Conservation (phyloP, 2,797 vertebrate genomes). For the Halcyon chelicuti region DNA sequence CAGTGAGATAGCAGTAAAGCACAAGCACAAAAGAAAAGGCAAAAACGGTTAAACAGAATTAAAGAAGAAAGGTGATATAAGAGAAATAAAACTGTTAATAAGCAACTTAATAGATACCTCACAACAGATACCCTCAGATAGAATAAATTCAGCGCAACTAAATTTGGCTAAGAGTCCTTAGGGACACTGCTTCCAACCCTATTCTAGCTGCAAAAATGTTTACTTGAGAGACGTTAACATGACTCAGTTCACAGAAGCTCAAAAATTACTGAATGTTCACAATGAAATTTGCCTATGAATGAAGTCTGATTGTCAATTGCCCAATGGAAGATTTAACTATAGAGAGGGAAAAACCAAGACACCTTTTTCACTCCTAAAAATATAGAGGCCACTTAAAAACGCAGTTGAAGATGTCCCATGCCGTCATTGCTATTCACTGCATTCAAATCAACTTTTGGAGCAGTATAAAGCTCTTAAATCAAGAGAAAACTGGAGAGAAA, state of each 20-base stretch:
- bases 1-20: slow-evolving; percentile 70
- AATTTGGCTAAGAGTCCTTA: not conserved
- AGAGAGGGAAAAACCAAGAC: not conserved
- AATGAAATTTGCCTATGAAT: not conserved
- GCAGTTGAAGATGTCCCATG: not conserved
- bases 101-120: not conserved
- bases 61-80: not conserved
- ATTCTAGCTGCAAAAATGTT: not conserved
- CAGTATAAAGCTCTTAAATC: not conserved
- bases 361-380: not conserved
- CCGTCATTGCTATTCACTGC: not conserved
- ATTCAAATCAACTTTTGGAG: not conserved
- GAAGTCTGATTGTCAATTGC: not conserved
- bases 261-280: not conserved
- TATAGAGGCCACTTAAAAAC: not conserved
- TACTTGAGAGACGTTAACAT: not conserved
- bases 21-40: slow-evolving; percentile 58
- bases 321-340: not conserved
- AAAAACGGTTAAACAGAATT: slow-evolving; percentile 34
- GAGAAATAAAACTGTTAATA: not conserved
- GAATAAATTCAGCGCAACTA: not conserved
- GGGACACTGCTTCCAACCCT: not conserved
- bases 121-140: not conserved
- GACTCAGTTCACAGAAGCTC: not conserved
- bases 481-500: not conserved